These are phyloP conservation scores for Arizona elegans DNA, from an alignment of 2,113 vertebrate species.

Conservation along the genomic window DNA sequence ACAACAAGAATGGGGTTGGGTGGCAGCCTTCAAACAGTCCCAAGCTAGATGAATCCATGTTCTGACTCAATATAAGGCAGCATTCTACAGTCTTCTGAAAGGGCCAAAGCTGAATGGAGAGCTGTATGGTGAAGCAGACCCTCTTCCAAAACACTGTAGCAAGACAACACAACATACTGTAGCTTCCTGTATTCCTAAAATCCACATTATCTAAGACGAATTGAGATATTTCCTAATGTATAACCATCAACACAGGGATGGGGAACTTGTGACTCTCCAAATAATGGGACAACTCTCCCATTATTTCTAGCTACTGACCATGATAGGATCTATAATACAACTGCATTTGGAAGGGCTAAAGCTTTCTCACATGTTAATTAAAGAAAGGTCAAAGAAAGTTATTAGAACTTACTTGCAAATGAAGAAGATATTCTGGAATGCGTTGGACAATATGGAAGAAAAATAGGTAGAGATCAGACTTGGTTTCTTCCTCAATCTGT, in stretches of 20 bases:
- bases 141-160: background rate
- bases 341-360: background rate
- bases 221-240: background rate
- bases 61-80: background rate
- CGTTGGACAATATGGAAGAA: slow-evolving; percentile 93
- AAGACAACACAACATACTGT: background rate
- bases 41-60: background rate
- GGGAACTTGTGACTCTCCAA: background rate
- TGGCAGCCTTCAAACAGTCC: background rate
- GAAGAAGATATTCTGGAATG: slow-evolving; percentile 90
- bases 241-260: background rate
- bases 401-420: slow-evolving; percentile 80
- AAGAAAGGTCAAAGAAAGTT: background rate
- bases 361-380: background rate
- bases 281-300: background rate
- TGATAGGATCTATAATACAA: background rate
- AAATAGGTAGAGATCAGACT: slow-evolving; percentile 86
- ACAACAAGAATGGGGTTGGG: background rate
- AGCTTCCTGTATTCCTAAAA: background rate
- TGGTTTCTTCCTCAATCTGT: slow-evolving; percentile 85
- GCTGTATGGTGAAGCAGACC: background rate
- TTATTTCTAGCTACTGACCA: background rate
- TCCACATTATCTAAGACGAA: background rate
- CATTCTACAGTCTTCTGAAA: background rate
- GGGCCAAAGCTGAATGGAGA: background rate